Conservation (phyloP, 2,888 invertebrate species). For the Drosophila neoperkinsi region DNA sequence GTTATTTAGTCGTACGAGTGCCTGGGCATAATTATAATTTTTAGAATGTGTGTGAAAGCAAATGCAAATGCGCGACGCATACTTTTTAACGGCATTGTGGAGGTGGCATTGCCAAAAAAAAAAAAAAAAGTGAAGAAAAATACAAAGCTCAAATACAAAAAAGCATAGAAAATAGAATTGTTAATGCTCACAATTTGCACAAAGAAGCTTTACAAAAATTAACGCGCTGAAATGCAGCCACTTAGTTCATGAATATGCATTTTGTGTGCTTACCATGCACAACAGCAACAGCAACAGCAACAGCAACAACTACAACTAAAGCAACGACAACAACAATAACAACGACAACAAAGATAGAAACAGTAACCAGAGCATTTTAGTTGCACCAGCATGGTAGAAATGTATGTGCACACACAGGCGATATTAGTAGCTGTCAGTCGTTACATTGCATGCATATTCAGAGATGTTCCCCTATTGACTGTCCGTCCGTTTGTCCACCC, state of each 20-base stretch:
- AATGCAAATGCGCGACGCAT: neutral
- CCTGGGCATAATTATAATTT: conserved; percentile 4
- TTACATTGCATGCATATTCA: conserved; percentile 50
- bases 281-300: conserved; percentile 30
- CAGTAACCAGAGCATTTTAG: conserved; percentile 2
- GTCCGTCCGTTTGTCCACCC: neutral
- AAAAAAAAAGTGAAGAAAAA: neutral
- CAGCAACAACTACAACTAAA: conserved; percentile 22
- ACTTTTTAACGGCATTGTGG: conserved; percentile 15
- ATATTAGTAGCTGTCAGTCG: conserved; percentile 72
- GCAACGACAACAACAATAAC: conserved; percentile 19
- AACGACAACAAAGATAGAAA: conserved; percentile 21
- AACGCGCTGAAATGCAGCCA: conserved; percentile 57
- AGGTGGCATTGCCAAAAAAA: neutral
- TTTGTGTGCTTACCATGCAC: conserved; percentile 47
- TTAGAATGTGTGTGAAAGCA: conserved; percentile 4
- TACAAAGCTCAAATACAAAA: neutral
- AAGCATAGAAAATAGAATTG: conserved; percentile 21
- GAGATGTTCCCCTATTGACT: conserved; percentile 28
- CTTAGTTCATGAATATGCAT: conserved; percentile 73
- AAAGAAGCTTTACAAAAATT: conserved; percentile 59
- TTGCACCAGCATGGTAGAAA: conserved; percentile 4
- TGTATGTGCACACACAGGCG: conserved; percentile 32
- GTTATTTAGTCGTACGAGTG: neutral
- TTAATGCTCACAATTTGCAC: conserved; percentile 63